Conservation (phyloP, 1,140 invertebrate genomes). For the Diorhabda elongata region DNA sequence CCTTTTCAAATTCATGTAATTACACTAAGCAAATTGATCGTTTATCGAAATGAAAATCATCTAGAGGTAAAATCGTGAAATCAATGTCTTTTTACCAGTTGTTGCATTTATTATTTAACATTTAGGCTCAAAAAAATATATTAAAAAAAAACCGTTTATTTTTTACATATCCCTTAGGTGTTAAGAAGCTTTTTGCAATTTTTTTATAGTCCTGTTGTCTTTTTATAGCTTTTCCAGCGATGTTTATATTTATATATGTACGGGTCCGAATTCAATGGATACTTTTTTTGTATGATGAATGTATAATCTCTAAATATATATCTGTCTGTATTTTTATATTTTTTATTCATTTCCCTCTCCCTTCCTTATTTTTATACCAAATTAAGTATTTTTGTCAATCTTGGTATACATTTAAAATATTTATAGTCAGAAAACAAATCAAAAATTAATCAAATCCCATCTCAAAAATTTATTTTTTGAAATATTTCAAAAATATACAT, state of each 20-base stretch:
- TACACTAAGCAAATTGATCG: too few species aligned
- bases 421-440: too few species aligned
- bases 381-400: too few species aligned
- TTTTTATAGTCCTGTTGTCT: constrained; percentile 11
- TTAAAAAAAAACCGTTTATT: constrained; percentile 14
- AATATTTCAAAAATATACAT: too few species aligned
- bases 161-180: constrained; percentile 20
- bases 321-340: neutral
- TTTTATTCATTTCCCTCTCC: neutral
- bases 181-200: constrained; percentile 19
- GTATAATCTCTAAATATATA: constrained; percentile 15
- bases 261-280: constrained; percentile 4
- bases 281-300: constrained; percentile 19
- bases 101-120: constrained; percentile 10
- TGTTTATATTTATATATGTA: neutral
- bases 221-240: constrained; percentile 21
- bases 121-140: constrained; percentile 4
- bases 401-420: too few species aligned
- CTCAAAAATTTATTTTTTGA: too few species aligned
- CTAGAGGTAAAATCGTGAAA: too few species aligned
- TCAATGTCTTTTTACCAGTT: constrained; percentile 6
- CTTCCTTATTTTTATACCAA: neutral
- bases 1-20: too few species aligned
- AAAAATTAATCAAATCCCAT: too few species aligned
- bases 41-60: too few species aligned